Evolutionary conservation across 1,140 invertebrate genomes (phyloP), one percentile per base, ranked within the genome.

Genomic region (Teleogryllus occipitalis): DNA sequence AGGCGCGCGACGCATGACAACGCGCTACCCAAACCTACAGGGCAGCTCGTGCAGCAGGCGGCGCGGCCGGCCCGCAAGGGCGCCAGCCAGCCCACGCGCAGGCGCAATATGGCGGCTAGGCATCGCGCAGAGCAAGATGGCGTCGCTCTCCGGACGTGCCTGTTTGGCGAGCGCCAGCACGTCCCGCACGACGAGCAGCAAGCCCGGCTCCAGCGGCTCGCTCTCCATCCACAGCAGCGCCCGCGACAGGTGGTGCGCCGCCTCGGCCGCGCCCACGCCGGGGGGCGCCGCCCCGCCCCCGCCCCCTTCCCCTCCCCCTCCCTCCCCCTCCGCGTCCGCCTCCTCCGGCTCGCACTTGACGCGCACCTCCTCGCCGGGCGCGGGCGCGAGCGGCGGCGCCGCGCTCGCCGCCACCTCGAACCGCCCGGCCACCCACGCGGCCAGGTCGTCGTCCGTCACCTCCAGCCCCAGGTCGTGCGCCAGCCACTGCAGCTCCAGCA

Each of bases 181-280:
- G 80, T 88, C 87, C 80, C 88, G 85, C 79, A 89, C 84, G 12
- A 86, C 84, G 18, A 89, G 84, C 75, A 89, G 83, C 10, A 88
- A 84, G 80, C 85, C 86, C 12, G 88, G 88, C 83, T 89, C 88
- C 49, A 89, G 83, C 14, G 88, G 87, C 84, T 89, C 86, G 39
- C 86, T 87, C 80, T 89, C 88, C 87, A 89, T 89, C 88, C 88
- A 89, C 7, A 84, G 81, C 14, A 89, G 83, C 22, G 88, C 88
- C 72, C 86, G 85, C 14, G 85, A 84, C 10, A 89, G 83, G 39
- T 88, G 83, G 49, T 83, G 81, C 8, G 86, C 86, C 0, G 86
- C 86, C 80, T 89, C 88, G 48, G 84, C 83, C 12, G 82, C 81
- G 21, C 82, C 82, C 0, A 83, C 82, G 6, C 39, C 72, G 2